A percentile compares a stretch with the other conserved stretches of the same genome.
These are phyloP conservation scores for Oncorhynchus masou DNA, from an alignment of 2,113 vertebrate genomes.

Conservation along the genomic window DNA sequence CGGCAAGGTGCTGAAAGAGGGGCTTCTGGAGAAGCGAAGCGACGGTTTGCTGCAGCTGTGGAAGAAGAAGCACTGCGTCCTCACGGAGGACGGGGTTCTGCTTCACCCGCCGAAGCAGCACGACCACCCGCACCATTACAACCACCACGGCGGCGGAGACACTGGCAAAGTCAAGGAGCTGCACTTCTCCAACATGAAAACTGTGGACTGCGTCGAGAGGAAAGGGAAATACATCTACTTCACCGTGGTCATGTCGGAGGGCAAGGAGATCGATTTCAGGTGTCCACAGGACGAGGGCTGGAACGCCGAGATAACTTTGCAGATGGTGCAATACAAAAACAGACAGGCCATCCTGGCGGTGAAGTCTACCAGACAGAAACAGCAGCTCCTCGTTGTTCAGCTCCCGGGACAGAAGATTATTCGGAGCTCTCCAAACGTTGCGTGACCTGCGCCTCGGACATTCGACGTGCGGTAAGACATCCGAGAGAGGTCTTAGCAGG, in stretches of 20 bases:
- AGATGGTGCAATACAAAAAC: conserved; percentile 98
- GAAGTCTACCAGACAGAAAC: conserved; percentile 91
- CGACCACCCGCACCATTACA: conserved; percentile 59
- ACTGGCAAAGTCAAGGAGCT: conserved; percentile 86
- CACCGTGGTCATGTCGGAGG: conserved; percentile 95
- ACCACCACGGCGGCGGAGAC: conserved; percentile 53
- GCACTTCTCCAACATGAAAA: conserved; percentile 96
- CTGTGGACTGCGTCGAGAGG: conserved; percentile 97
- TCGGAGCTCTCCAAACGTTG: conserved; percentile 64
- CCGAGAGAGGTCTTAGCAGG: too few relatives aligned
- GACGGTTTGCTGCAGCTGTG: conserved; percentile 96
- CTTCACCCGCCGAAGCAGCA: conserved; percentile 86
- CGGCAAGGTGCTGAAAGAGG: conserved; percentile 87
- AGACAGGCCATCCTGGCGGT: conserved; percentile 95
- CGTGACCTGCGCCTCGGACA: conserved; percentile 60
- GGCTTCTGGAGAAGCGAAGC: conserved; percentile 92
- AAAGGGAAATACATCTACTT: conserved; percentile 97
- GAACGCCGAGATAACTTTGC: conserved; percentile 97
- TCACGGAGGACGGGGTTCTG: conserved; percentile 93
- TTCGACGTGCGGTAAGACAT: conserved; percentile 53
- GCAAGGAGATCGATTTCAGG: conserved; percentile 97
- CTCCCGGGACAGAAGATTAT: conserved; percentile 67
- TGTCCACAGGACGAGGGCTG: conserved; percentile 95
- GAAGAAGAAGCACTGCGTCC: conserved; percentile 96
- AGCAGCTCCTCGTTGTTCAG: conserved; percentile 90